Evolutionary conservation across 92 coral and sea anemone genomes (phyloP).

Genomic region (Galaxea fascicularis): DNA sequence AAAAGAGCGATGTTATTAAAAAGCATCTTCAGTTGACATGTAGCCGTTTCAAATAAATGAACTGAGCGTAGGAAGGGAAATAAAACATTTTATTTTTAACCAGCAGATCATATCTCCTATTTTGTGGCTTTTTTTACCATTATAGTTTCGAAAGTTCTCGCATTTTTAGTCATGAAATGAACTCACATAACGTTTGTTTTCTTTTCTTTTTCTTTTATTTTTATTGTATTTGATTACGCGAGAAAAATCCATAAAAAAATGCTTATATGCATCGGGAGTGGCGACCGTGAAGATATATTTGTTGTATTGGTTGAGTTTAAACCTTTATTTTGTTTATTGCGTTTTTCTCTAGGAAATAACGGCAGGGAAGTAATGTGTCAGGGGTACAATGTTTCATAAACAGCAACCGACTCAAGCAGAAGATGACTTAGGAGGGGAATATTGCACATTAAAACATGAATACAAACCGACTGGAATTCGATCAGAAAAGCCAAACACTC

Average conservation of each 20-base stretch:
- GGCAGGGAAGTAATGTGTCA: background rate
- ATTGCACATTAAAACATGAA: constrained; percentile 15
- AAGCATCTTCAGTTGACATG: constrained; percentile 3
- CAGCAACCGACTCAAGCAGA: constrained; percentile 17
- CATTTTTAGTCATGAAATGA: too few relatives aligned
- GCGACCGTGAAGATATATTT: background rate
- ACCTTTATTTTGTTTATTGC: background rate
- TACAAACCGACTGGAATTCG: background rate
- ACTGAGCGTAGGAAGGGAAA: background rate
- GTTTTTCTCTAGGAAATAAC: constrained; percentile 19
- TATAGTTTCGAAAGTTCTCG: too few relatives aligned
- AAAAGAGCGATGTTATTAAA: background rate
- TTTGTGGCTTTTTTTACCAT: background rate
- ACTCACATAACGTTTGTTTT: background rate
- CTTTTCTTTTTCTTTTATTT: too few relatives aligned
- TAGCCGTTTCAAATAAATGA: background rate
- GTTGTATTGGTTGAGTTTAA: too few relatives aligned
- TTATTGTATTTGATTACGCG: background rate
- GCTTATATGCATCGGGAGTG: background rate
- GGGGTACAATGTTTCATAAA: constrained; percentile 8
- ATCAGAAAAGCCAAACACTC: background rate
- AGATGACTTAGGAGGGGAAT: constrained; percentile 23
- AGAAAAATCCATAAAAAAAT: background rate
- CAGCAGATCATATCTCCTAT: background rate
- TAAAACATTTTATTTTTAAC: background rate